Conservation (phyloP, 2,888 invertebrate species). For the Sturmia bella region DNA sequence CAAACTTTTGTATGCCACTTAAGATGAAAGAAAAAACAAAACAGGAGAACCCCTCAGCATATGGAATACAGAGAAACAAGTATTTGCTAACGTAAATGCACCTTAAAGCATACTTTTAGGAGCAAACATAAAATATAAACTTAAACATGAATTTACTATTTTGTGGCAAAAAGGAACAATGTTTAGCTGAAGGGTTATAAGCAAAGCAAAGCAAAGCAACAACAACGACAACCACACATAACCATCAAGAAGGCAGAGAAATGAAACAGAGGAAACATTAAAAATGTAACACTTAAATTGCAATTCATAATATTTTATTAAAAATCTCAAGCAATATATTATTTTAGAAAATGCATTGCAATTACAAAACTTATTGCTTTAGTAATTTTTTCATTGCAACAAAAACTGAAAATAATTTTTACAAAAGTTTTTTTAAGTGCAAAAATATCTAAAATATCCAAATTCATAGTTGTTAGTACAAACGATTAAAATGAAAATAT, state of each 20-base stretch:
- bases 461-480: no score
- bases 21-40: constrained; percentile 37
- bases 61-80: constrained; percentile 44
- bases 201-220: not conserved
- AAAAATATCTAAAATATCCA: no score
- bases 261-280: not conserved
- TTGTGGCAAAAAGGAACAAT: constrained; percentile 52
- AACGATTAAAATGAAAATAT: no score
- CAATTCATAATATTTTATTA: no score
- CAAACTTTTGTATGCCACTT: constrained; percentile 58
- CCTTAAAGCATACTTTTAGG: constrained; percentile 57
- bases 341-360: no score
- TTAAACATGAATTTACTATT: constrained; percentile 51
- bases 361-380: no score
- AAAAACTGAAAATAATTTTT: no score
- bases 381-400: no score
- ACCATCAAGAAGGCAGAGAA: not conserved
- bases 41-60: constrained; percentile 18
- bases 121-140: constrained; percentile 11
- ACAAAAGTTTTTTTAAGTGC: no score
- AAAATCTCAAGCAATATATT: no score
- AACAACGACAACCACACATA: no score
- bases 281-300: no score
- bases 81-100: constrained; percentile 51
- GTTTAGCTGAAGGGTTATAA: constrained; percentile 58